Conservation (phyloP, 2,113 vertebrate genomes). For the Mus spicilegus region DNA sequence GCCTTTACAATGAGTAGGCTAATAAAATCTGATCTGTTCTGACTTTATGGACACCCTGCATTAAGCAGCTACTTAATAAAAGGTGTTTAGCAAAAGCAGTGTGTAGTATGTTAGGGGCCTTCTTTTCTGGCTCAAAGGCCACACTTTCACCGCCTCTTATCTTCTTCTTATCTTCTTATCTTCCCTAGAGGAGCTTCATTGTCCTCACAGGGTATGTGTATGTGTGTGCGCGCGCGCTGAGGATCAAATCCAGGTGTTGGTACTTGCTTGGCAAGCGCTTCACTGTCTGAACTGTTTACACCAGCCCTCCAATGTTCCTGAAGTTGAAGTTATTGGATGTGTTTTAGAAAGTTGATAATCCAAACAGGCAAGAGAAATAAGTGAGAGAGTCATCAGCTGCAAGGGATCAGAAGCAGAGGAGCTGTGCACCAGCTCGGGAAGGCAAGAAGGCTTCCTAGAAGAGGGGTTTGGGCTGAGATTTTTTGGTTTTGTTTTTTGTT, state of each 20-base stretch:
- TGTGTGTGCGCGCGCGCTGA: too few relatives aligned
- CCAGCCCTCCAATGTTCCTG: background rate
- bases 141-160: background rate
- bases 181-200: accelerated
- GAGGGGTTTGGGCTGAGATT: background rate
- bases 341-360: background rate
- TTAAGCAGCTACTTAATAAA: background rate
- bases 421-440: background rate
- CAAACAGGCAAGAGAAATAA: background rate
- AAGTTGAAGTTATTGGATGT: background rate
- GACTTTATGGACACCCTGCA: background rate
- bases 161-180: too few relatives aligned
- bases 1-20: background rate
- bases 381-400: background rate
- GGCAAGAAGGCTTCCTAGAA: slow-evolving; percentile 12
- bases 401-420: background rate
- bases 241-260: background rate
- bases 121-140: too few relatives aligned
- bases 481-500: background rate
- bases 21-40: background rate
- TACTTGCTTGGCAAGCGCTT: background rate
- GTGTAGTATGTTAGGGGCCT: background rate
- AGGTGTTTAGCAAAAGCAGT: background rate
- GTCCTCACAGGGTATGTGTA: background rate
- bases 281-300: background rate